These are phyloP conservation scores for Chaunax sp. DNA, from an alignment of 2,797 vertebrate species.

Conservation along the genomic window DNA sequence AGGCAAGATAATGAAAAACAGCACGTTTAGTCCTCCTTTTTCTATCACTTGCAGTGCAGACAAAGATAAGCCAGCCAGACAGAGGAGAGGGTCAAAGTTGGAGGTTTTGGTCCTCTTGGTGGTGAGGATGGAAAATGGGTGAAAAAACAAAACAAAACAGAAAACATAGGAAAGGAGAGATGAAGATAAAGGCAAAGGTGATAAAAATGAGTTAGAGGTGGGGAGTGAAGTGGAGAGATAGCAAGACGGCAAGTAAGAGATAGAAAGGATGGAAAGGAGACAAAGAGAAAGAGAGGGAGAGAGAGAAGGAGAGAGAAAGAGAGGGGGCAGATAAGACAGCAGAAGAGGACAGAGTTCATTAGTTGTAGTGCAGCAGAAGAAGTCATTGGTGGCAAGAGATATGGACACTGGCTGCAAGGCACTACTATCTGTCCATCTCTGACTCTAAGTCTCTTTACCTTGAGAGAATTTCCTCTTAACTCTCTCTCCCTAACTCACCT, in stretches of 20 bases:
- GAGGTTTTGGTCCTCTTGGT: background rate
- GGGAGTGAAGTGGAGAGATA: constrained; percentile 60
- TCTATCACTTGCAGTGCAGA: background rate
- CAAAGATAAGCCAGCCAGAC: constrained; percentile 20
- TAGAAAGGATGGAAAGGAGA: constrained; percentile 28
- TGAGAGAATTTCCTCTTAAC: constrained; percentile 28
- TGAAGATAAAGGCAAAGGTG: constrained; percentile 1
- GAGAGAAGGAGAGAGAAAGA: constrained; percentile 31
- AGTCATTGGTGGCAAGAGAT: constrained; percentile 73
- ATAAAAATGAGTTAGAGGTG: constrained; percentile 61
- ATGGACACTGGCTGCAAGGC: constrained; percentile 72
- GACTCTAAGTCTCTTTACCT: constrained; percentile 20
- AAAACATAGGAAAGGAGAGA: constrained; percentile 10
- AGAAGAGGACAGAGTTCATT: constrained; percentile 73
- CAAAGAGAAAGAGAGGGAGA: constrained; percentile 2
- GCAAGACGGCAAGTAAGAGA: constrained; percentile 39
- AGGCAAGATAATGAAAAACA: background rate
- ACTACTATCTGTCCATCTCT: constrained; percentile 68
- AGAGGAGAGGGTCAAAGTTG: constrained; percentile 17
- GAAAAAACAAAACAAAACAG: constrained; percentile 5
- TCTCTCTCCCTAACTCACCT: constrained; percentile 63
- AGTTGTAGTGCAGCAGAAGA: constrained; percentile 67
- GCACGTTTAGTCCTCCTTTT: background rate
- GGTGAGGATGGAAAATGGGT: constrained; percentile 7
- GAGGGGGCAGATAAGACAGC: constrained; percentile 67